Conservation (phyloP, 2,888 invertebrate species). For the Ennomos fuscantarius region DNA sequence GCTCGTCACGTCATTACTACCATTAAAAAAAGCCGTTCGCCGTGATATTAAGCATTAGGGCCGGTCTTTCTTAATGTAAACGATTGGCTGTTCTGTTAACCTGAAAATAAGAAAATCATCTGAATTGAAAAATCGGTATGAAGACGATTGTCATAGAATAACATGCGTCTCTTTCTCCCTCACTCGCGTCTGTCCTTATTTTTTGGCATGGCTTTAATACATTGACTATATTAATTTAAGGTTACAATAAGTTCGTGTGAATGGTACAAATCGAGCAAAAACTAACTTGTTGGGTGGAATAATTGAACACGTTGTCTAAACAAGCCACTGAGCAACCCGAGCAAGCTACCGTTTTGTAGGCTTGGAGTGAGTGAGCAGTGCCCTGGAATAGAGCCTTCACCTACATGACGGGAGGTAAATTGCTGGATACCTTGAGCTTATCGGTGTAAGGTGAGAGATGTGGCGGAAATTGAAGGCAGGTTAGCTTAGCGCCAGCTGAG, state of each 20-base stretch:
- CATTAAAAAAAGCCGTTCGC: too few species aligned
- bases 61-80: too few species aligned
- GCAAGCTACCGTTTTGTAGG: conserved; percentile 27
- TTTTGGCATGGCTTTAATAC: neutral
- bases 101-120: too few species aligned
- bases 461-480: neutral
- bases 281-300: conserved; percentile 15
- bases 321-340: conserved; percentile 16
- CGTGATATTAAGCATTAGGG: too few species aligned
- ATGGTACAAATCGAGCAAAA: conserved; percentile 21
- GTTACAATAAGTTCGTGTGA: conserved; percentile 3
- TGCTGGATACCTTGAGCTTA: conserved; percentile 34
- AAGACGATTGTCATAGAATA: too few species aligned
- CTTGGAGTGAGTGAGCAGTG: conserved; percentile 23
- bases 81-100: too few species aligned
- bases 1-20: too few species aligned
- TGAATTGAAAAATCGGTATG: too few species aligned
- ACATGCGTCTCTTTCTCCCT: too few species aligned
- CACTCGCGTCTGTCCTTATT: too few species aligned
- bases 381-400: conserved; percentile 38
- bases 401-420: conserved; percentile 41
- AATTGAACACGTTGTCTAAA: conserved; percentile 17
- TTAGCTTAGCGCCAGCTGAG: too few species aligned
- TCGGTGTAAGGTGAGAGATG: conserved; percentile 11
- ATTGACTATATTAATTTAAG: neutral